Percentiles rank a stretch among this genome's conserved stretches.
Evolutionary conservation across 2,888 invertebrate genomes (phyloP).

Genomic region (Ormyrus pomaceus): DNA sequence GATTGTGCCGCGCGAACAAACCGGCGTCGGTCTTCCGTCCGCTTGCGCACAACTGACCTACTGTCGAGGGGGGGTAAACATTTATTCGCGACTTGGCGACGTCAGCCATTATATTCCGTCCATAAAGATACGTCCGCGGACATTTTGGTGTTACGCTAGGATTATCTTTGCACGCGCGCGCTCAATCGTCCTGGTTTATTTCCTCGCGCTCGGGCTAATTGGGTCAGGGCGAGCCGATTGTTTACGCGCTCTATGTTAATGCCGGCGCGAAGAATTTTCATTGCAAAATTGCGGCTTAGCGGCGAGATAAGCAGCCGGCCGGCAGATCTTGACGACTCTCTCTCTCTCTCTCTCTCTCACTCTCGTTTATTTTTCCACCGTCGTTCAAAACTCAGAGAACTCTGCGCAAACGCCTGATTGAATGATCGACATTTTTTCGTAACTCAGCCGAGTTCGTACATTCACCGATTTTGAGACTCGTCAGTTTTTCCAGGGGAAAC

Average conservation of each 20-base stretch:
- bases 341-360: too few relatives aligned
- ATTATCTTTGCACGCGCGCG: neutral
- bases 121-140: slow-evolving; percentile 25
- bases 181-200: slow-evolving; percentile 43
- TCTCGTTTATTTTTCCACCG: too few relatives aligned
- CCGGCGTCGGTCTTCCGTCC: slow-evolving; percentile 22
- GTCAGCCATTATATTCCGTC: slow-evolving; percentile 15
- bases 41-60: slow-evolving; percentile 45
- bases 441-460: too few relatives aligned
- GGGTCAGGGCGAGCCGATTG: slow-evolving; percentile 51
- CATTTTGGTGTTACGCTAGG: slow-evolving; percentile 14
- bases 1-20: slow-evolving; percentile 35
- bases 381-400: too few relatives aligned
- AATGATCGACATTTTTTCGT: too few relatives aligned
- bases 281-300: slow-evolving; percentile 44
- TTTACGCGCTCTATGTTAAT: slow-evolving; percentile 52
- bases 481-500: too few relatives aligned
- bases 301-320: slow-evolving; percentile 11
- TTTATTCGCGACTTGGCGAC: slow-evolving; percentile 42
- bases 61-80: slow-evolving; percentile 37
- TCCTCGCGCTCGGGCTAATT: slow-evolving; percentile 47
- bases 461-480: too few relatives aligned
- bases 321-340: too few relatives aligned
- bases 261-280: slow-evolving; percentile 29
- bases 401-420: too few relatives aligned